A percentile compares a stretch with the other conserved stretches of the same genome.
phyloP scores from a whole-genome alignment of 2,113 vertebrate species.

The Chaenocephalus aceratus region DNA sequence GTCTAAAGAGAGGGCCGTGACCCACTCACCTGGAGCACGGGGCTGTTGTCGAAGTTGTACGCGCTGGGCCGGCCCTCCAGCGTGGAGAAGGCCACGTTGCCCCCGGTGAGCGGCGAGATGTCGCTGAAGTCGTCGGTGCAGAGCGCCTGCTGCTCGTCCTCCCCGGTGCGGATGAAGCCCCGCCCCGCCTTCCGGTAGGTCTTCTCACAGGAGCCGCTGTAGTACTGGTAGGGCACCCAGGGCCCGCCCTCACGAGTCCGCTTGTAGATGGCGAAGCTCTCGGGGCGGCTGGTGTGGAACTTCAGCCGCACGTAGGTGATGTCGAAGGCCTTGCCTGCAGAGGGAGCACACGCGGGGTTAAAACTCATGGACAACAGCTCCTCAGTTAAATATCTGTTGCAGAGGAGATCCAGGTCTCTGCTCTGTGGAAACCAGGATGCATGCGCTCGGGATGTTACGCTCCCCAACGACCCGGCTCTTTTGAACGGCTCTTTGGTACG shows the following conservation, averaged over 20 bases:
- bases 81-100: slow-evolving; percentile 97
- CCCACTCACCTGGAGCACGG: slow-evolving; percentile 91
- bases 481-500: no score
- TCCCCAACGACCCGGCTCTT: no score
- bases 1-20: no score
- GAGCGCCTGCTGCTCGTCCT: slow-evolving; percentile 94
- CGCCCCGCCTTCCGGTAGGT: slow-evolving; percentile 89
- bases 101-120: slow-evolving; percentile 96
- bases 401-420: no score
- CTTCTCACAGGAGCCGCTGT: slow-evolving; percentile 97
- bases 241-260: slow-evolving; percentile 87
- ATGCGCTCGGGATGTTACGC: no score
- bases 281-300: slow-evolving; percentile 97
- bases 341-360: not conserved
- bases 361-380: no score
- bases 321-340: slow-evolving; percentile 94
- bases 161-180: slow-evolving; percentile 92
- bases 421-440: no score
- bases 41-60: slow-evolving; percentile 97
- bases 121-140: slow-evolving; percentile 99
- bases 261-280: slow-evolving; percentile 98
- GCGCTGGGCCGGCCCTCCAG: slow-evolving; percentile 95
- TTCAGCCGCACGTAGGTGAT: slow-evolving; percentile 97
- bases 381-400: not conserved
- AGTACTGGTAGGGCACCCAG: slow-evolving; percentile 97